Conservation (phyloP, 2,113 vertebrate genomes). For the Pterocles orientalis region DNA sequence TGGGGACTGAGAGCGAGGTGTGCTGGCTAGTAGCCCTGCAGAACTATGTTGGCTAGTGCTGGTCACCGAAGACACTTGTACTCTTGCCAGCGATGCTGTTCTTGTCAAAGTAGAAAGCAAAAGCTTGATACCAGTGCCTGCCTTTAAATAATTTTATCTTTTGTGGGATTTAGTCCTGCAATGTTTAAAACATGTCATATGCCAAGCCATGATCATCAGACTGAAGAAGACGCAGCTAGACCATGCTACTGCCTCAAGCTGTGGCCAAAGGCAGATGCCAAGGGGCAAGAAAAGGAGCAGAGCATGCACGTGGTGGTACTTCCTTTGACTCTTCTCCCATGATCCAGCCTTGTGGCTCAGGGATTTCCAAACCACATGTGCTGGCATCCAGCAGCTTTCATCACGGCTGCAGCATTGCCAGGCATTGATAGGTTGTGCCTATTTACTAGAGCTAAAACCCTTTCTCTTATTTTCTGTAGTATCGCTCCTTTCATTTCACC, state of each 20-base stretch:
- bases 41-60: neutral
- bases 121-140: neutral
- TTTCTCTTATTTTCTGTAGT: neutral
- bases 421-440: neutral
- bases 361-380: neutral
- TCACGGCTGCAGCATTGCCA: neutral
- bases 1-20: fast-evolving
- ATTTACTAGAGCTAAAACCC: neutral
- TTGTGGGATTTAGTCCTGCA: neutral
- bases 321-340: neutral
- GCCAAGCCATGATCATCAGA: neutral
- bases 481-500: neutral
- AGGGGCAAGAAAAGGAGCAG: neutral
- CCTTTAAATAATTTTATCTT: neutral
- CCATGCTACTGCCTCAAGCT: neutral
- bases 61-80: neutral
- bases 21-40: neutral
- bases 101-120: neutral
- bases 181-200: neutral
- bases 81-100: neutral
- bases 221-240: neutral
- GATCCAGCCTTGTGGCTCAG: neutral
- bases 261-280: neutral
- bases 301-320: neutral
- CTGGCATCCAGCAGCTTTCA: neutral